Base-by-base conservation (phyloP, 1,140 invertebrate genomes). In the Aphis gossypii region DNA sequence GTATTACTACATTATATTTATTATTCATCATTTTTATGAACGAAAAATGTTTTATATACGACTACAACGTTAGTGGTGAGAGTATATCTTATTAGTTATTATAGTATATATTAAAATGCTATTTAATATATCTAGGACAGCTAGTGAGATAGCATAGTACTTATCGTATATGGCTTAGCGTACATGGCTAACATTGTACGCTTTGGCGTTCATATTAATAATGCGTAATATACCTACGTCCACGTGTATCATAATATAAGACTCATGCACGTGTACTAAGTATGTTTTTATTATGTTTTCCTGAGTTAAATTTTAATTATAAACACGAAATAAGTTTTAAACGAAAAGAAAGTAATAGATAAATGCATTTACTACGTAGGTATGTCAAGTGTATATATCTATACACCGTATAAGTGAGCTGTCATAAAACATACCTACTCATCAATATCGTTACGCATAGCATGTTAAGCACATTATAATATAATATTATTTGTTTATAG, bases 271-370 rank as follows among this genome's bases (percentile, higher is more conserved):
- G 0, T 68, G 2, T 76, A 76, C 4, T 76, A n/a, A 3, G 4
- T 68, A 18, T 35, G 60, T 76, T 68, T 30, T n/a, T 68, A 14
- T 30, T 30, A 68, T 68, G 30, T 68, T 76, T 76, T n/a, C 60
- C 23, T n/a, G n/a, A 3, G 18, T 35, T 0, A 76, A n/a, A 76
- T 76, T 76, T 6, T 76, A n/a, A 76, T 35, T 76, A 76, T 3
- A 3, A 35, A 76, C 30, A n/a, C 14, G 4, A n/a, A 68, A n/a
- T 68, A 68, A n/a, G 30, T 68, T 68, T n/a, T n/a, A n/a, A 76
- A 76, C 60, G n/a, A 76, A 76, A 76, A 76, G n/a, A 76, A 76
- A 76, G 60, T 76, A n/a, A n/a, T n/a, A n/a, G 60, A 35, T n/a
- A n/a, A 76, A n/a, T 76, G 4, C 60, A n/a, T 76, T 76, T 76